Evolutionary conservation across 2,113 vertebrate genomes (phyloP).

Genomic region (Erythrolamprus reginae): DNA sequence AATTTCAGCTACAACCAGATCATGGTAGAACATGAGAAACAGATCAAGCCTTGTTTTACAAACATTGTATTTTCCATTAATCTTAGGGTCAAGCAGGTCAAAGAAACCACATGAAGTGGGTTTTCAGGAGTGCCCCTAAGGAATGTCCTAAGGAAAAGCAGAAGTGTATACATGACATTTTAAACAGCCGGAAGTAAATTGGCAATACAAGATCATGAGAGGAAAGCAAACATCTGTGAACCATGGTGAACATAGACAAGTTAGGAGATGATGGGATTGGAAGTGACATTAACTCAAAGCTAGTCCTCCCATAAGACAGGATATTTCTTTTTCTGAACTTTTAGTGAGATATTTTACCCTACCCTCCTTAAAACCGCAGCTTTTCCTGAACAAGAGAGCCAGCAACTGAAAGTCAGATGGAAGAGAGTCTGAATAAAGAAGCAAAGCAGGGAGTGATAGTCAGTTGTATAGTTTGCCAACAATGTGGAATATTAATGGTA

Average conservation of each 20-base stretch:
- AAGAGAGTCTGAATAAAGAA: background rate
- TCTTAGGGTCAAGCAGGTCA: background rate
- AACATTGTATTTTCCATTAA: background rate
- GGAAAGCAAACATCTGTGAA: background rate
- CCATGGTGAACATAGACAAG: background rate
- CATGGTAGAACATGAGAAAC: background rate
- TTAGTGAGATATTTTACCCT: background rate
- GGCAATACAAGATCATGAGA: background rate
- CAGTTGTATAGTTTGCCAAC: background rate
- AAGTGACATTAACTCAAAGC: background rate
- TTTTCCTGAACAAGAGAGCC: background rate
- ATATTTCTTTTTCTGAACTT: background rate
- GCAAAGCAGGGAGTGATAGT: background rate
- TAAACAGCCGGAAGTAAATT: background rate
- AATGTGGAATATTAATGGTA: background rate
- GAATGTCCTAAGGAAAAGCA: background rate
- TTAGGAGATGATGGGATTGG: background rate
- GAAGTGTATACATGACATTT: background rate
- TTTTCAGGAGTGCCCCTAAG: background rate
- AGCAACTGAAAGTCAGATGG: background rate
- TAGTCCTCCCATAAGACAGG: background rate
- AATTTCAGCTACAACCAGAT: background rate
- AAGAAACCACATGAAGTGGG: background rate
- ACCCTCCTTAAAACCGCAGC: background rate
- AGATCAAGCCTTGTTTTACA: background rate